Evolutionary conservation across 37 sponge, comb jelly and placozoan species (phyloP), one percentile per base, ranked within the genome.

Genomic region (Geodia barretti): DNA sequence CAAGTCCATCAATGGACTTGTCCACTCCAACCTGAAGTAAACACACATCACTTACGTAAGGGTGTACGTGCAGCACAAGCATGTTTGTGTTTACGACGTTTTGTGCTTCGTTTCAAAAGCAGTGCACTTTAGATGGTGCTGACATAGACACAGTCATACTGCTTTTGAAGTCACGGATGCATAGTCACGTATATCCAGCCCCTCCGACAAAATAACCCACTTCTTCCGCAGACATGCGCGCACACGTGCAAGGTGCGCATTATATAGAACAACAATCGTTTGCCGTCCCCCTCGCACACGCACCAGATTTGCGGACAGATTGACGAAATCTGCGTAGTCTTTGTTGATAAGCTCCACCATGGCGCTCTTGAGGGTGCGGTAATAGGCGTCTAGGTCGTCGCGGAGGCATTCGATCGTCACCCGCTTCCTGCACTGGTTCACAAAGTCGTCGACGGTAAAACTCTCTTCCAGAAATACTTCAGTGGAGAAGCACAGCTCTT

Each of bases 281-380:
- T 31, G n/a, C n/a, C n/a, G 14, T 14, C 54, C 14, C 11, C 54
- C 14, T 17, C 11, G 14, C 14, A 14, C 30, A 32, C 84, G 54
- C 31, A 92, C 99, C 81, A 98, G 62, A 34, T 94, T 98, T 26
- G 91, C 58, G 3, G 99, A 98, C 20, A 98, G 81, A 60, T 84
- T 90, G 34, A 98, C 88, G 39, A 96, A 98, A 72, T 98, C 99
- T 23, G 96, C 92, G 72, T 98, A 98, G 79, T 98, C 99, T 21
- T 86, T 85, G 76, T 99, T 99, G 68, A 99, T 99, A 17, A 99
- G 82, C 68, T 99, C 99, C 37, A 99, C 89, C 90, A 99, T 86
- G 43, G 97, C 86, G 26, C 74, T 90, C 83, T 96, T 96, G 19
- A 99, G 85, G 0, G 88, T 86, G 5, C 81, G 77, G 73, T 84